These are phyloP conservation scores for Microplitis deprimator DNA, from an alignment of 2,888 invertebrate genomes.

Conservation along the genomic window DNA sequence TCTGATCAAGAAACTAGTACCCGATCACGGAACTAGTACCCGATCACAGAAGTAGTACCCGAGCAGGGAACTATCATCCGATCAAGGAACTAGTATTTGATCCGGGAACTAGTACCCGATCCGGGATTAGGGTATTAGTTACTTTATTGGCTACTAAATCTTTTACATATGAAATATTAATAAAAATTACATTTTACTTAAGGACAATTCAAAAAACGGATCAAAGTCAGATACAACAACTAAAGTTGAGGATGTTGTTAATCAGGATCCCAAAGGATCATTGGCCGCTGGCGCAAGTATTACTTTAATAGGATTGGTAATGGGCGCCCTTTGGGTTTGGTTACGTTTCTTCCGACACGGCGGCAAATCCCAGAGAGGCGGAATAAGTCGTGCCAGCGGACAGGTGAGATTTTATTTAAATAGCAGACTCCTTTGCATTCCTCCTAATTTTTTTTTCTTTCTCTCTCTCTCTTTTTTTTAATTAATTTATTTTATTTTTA, in stretches of 20 bases:
- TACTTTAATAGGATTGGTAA: conserved; percentile 62
- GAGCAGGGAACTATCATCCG: too few species aligned
- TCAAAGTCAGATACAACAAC: conserved; percentile 18
- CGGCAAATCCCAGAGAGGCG: conserved; percentile 65
- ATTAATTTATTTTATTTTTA: not conserved
- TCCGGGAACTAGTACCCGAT: too few species aligned
- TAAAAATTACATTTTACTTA: not conserved
- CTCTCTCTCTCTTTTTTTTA: conserved; percentile 34
- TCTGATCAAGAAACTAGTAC: too few species aligned
- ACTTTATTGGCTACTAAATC: too few species aligned
- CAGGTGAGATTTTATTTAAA: conserved; percentile 61
- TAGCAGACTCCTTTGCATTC: conserved; percentile 26
- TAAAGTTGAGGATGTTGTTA: conserved; percentile 44
- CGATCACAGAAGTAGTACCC: too few species aligned
- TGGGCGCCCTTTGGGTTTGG: conserved; percentile 65
- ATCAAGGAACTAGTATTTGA: too few species aligned
- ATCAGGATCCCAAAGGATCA: conserved; percentile 57
- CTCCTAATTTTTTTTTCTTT: conserved; percentile 9
- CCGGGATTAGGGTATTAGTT: too few species aligned
- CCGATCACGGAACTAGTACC: too few species aligned
- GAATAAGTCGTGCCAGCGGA: conserved; percentile 64
- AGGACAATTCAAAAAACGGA: conserved; percentile 30
- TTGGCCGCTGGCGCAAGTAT: conserved; percentile 64
- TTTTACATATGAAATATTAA: not conserved
- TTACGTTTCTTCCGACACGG: conserved; percentile 63